phyloP scores from a whole-genome alignment of 2,113 vertebrate genomes.

The Aix galericulata region DNA sequence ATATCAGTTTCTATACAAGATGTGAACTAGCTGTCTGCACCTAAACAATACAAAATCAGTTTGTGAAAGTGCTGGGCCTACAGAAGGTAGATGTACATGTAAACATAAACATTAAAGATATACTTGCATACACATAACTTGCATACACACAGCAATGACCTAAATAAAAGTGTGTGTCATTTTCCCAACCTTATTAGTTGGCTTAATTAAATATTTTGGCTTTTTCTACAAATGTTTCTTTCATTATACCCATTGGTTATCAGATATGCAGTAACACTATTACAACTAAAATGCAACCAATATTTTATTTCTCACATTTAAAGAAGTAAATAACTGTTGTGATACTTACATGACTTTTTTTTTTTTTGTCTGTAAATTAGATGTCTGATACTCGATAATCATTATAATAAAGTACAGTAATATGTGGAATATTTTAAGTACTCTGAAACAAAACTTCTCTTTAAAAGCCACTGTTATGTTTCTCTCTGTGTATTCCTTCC shows the following conservation, averaged over 20 bases:
- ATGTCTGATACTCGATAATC: neutral
- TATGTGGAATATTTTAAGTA: neutral
- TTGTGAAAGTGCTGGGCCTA: neutral
- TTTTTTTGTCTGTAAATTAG: neutral
- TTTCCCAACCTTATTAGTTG: neutral
- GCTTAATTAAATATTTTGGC: neutral
- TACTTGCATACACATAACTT: neutral
- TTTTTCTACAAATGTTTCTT: neutral
- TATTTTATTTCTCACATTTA: neutral
- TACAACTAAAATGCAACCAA: neutral
- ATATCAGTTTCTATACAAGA: neutral
- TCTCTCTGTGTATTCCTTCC: neutral
- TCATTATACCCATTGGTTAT: neutral
- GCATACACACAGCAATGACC: neutral
- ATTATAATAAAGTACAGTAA: neutral
- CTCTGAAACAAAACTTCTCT: neutral
- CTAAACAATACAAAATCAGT: neutral
- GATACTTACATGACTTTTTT: neutral
- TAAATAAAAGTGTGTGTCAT: neutral
- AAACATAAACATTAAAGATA: neutral
- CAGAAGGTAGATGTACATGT: neutral
- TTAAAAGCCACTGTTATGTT: neutral
- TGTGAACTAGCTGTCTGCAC: neutral
- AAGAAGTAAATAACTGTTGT: neutral
- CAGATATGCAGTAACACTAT: neutral